phyloP scores from a whole-genome alignment of 2,888 invertebrate genomes.

The Hyposoter didymator region DNA sequence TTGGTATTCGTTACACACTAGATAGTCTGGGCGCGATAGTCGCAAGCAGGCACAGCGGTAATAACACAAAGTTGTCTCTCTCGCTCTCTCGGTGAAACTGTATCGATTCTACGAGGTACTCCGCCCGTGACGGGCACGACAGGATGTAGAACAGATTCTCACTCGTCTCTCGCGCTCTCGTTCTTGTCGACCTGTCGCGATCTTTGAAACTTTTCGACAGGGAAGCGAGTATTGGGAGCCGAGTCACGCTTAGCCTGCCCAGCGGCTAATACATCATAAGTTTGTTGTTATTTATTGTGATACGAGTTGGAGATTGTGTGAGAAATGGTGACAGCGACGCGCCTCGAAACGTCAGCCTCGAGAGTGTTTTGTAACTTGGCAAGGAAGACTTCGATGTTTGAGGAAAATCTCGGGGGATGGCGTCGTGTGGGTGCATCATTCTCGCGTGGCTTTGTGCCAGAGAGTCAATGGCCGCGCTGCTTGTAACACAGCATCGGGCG shows the following conservation, averaged over 20 bases:
- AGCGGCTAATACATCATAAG: slow-evolving; percentile 41
- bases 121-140: slow-evolving; percentile 42
- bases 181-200: slow-evolving; percentile 48
- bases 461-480: slow-evolving; percentile 12
- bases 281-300: slow-evolving; percentile 31
- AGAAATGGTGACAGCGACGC: background rate
- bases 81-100: background rate
- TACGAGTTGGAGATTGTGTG: slow-evolving; percentile 1
- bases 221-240: background rate
- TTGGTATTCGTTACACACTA: slow-evolving; percentile 64
- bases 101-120: slow-evolving; percentile 4
- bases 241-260: background rate
- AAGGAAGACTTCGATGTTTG: slow-evolving; percentile 3
- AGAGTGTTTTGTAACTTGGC: background rate
- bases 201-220: slow-evolving; percentile 38
- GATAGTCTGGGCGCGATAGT: slow-evolving; percentile 60
- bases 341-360: background rate
- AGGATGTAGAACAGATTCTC: slow-evolving; percentile 60
- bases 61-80: slow-evolving; percentile 38
- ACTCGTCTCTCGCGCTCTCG: slow-evolving; percentile 45
- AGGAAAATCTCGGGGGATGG: slow-evolving; percentile 3
- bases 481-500: background rate
- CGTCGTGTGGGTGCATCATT: background rate
- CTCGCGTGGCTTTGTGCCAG: background rate
- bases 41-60: slow-evolving; percentile 21